Conservation (phyloP, 2,888 invertebrate genomes). For the Tridacna gigas region DNA sequence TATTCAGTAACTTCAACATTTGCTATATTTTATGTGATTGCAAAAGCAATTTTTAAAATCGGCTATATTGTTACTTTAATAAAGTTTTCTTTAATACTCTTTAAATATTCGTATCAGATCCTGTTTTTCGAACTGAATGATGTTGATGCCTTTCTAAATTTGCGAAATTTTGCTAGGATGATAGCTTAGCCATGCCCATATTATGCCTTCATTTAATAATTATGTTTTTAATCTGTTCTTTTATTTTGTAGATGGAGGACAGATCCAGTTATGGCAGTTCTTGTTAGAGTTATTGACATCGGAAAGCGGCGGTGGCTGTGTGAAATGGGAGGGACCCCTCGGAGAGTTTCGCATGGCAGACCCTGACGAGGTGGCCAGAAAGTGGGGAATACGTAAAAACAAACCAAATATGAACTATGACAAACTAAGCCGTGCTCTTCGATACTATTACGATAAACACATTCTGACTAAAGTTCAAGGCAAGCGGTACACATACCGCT, state of each 20-base stretch:
- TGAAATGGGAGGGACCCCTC: conserved; percentile 79
- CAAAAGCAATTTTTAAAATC: too few relatives aligned
- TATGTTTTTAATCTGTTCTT: neutral
- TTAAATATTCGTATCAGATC: too few relatives aligned
- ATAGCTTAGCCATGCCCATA: too few relatives aligned
- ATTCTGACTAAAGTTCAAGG: conserved; percentile 83
- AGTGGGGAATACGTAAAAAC: conserved; percentile 81
- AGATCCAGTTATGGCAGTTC: conserved; percentile 99
- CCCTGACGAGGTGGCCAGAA: conserved; percentile 81
- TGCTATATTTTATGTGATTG: too few relatives aligned
- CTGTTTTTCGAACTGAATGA: too few relatives aligned
- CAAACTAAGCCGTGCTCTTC: conserved; percentile 81
- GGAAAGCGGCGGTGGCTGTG: conserved; percentile 85
- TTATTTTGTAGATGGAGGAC: conserved; percentile 87
- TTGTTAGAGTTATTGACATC: conserved; percentile 96
- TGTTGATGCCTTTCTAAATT: too few relatives aligned
- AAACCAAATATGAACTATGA: conserved; percentile 84
- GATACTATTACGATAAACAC: conserved; percentile 85
- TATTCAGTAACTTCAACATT: neutral
- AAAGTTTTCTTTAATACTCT: too few relatives aligned
- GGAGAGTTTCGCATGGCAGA: conserved; percentile 82
- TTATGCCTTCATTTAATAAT: too few relatives aligned
- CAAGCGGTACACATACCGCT: conserved; percentile 82
- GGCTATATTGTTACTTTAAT: too few relatives aligned
- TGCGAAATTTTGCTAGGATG: too few relatives aligned